Evolutionary conservation across 2,113 vertebrate species (phyloP).

Genomic region (Pelecanus crispus): DNA sequence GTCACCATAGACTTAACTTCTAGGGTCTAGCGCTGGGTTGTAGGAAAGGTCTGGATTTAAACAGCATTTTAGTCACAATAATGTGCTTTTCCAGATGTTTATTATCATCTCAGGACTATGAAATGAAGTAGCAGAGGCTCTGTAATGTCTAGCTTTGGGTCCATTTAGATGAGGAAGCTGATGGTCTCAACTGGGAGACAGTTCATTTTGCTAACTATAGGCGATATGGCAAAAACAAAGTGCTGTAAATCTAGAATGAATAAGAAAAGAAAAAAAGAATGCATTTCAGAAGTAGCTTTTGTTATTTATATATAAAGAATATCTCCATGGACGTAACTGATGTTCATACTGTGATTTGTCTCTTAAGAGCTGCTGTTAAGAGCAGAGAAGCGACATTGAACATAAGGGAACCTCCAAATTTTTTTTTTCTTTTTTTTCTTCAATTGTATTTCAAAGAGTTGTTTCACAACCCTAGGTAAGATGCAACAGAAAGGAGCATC

Average conservation of each 20-base stretch:
- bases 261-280: neutral
- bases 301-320: neutral
- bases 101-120: neutral
- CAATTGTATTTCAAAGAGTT: neutral
- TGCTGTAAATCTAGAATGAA: neutral
- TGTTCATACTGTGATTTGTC: neutral
- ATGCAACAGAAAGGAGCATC: neutral
- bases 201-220: neutral
- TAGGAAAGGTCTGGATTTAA: neutral
- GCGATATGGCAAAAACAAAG: neutral
- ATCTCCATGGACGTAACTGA: neutral
- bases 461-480: neutral
- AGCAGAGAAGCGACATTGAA: neutral
- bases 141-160: neutral
- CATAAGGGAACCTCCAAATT: neutral
- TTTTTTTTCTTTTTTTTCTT: neutral
- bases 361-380: neutral
- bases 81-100: neutral
- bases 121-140: neutral
- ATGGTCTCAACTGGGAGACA: neutral
- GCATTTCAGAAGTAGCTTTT: neutral
- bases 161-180: neutral
- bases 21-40: neutral
- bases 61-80: neutral
- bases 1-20: neutral